Conservation (phyloP, 1,140 invertebrate genomes). For the Notospermus geniculatus region DNA sequence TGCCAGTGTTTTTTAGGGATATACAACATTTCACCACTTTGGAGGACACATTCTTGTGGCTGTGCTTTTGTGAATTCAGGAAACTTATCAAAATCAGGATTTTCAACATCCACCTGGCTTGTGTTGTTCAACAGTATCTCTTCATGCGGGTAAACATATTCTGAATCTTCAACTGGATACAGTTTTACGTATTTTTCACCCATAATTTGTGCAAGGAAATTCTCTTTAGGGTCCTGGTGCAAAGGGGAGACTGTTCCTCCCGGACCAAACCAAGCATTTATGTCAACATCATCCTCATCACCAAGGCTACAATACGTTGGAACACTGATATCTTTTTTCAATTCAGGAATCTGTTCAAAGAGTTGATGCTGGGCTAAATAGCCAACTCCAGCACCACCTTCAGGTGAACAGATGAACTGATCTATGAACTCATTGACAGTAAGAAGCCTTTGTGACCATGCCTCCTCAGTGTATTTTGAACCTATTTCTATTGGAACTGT, state of each 20-base stretch:
- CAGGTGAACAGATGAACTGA: constrained; percentile 57
- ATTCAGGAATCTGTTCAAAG: constrained; percentile 89
- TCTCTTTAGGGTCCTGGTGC: constrained; percentile 94
- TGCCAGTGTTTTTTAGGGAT: constrained; percentile 66
- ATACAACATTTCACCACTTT: constrained; percentile 62
- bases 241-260: constrained; percentile 88
- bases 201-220: constrained; percentile 83
- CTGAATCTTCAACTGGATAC: constrained; percentile 69
- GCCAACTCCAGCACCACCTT: constrained; percentile 57
- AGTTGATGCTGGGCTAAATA: constrained; percentile 98
- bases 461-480: constrained; percentile 83
- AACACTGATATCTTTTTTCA: constrained; percentile 79
- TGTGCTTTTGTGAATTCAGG: constrained; percentile 55
- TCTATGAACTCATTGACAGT: constrained; percentile 81
- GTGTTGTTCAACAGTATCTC: constrained; percentile 76
- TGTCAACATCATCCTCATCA: constrained; percentile 63
- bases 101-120: constrained; percentile 62
- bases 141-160: constrained; percentile 77
- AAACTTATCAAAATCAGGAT: constrained; percentile 56
- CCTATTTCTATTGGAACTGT: constrained; percentile 95
- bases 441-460: constrained; percentile 90
- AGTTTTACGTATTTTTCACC: constrained; percentile 84
- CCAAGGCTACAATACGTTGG: constrained; percentile 81
- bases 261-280: constrained; percentile 98
- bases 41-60: constrained; percentile 58